Percentiles rank a stretch among this genome's conserved stretches.
Conservation (phyloP, 2,888 invertebrate genomes). For the Lasiommata megera region DNA sequence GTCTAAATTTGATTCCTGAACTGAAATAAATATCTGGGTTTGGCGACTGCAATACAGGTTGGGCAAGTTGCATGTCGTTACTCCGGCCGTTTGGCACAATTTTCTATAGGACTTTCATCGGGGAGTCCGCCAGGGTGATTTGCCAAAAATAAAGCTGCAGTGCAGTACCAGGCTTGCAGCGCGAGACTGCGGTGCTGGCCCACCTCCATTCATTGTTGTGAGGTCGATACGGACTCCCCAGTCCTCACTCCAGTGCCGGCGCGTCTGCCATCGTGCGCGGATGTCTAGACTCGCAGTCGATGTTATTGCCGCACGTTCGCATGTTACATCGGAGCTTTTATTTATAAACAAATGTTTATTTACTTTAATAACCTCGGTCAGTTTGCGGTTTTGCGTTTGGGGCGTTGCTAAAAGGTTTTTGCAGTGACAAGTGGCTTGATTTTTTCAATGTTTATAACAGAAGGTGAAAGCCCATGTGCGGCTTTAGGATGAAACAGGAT, state of each 20-base stretch:
- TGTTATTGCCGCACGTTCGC: slow-evolving; percentile 22
- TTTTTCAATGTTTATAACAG: slow-evolving; percentile 35
- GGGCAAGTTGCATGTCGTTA: slow-evolving; percentile 48
- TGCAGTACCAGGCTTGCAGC: slow-evolving; percentile 76
- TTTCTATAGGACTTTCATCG: slow-evolving; percentile 38
- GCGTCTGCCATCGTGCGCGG: slow-evolving; percentile 57
- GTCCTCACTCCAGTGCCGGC: slow-evolving; percentile 53
- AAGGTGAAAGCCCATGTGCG: slow-evolving; percentile 50
- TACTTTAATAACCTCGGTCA: slow-evolving; percentile 5
- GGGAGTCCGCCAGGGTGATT: slow-evolving; percentile 49
- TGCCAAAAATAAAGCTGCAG: slow-evolving; percentile 80
- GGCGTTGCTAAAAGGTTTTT: not conserved
- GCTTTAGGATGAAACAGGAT: slow-evolving; percentile 44
- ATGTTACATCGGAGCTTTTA: slow-evolving; percentile 49
- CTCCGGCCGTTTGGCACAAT: slow-evolving; percentile 39
- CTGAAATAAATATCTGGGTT: slow-evolving; percentile 18
- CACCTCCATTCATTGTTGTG: slow-evolving; percentile 61
- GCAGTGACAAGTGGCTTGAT: slow-evolving; percentile 23
- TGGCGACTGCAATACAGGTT: slow-evolving; percentile 20
- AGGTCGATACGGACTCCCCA: slow-evolving; percentile 37
- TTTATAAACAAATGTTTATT: slow-evolving; percentile 57
- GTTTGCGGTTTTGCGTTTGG: not conserved
- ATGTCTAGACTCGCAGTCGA: slow-evolving; percentile 36
- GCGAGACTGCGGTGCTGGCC: slow-evolving; percentile 62
- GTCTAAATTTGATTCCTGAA: slow-evolving; percentile 29